Percentiles rank a stretch among this genome's conserved stretches.
Conservation (phyloP, 2,113 vertebrate species). For the Rhynchopsitta pachyrhyncha region DNA sequence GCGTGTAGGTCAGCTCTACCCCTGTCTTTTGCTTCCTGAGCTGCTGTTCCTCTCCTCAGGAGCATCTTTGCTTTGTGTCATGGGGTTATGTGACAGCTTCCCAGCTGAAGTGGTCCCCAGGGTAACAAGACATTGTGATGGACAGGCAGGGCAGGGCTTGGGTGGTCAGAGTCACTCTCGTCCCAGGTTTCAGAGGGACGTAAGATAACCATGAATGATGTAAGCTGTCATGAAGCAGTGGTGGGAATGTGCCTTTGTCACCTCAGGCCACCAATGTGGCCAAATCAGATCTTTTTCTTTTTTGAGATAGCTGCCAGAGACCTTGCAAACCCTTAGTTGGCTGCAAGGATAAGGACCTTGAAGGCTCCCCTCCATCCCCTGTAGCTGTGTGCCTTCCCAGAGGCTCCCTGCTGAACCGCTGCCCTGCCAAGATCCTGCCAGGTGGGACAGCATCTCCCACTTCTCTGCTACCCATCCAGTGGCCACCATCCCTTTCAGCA, state of each 20-base stretch:
- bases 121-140: not conserved
- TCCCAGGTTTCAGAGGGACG: fast-evolving
- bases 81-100: not conserved
- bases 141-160: not conserved
- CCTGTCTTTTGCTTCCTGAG: not conserved
- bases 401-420: not conserved
- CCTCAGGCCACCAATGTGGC: not conserved
- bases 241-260: not conserved
- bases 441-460: not conserved
- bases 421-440: not conserved
- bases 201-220: fast-evolving
- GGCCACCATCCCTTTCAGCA: not conserved
- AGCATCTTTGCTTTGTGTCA: not conserved
- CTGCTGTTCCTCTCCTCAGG: not conserved
- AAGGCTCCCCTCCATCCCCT: not conserved
- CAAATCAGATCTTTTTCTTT: not conserved
- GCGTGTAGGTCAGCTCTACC: not conserved
- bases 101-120: fast-evolving
- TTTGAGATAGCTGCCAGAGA: not conserved
- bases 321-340: not conserved
- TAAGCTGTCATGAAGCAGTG: not conserved
- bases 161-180: not conserved
- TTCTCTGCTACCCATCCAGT: not conserved
- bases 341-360: not conserved
- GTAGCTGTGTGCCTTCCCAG: fast-evolving